phyloP scores from a whole-genome alignment of 2,888 invertebrate genomes.

The Ptychoptera albimana region DNA sequence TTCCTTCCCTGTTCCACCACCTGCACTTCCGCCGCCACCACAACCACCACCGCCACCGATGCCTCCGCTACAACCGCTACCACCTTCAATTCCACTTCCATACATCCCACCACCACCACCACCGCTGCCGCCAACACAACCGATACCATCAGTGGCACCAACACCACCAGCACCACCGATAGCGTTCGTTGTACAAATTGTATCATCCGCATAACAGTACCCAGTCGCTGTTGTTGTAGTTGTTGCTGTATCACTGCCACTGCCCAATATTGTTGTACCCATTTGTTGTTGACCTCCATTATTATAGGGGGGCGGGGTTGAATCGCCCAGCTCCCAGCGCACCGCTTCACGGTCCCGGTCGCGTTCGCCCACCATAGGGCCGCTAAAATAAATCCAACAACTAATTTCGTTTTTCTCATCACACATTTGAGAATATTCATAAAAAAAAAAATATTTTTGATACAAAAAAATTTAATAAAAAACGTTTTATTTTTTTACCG shows the following conservation, averaged over 20 bases:
- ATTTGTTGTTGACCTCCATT: constrained; percentile 33
- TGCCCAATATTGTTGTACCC: constrained; percentile 29
- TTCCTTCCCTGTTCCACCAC: constrained; percentile 32
- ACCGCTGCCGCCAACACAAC: constrained; percentile 23
- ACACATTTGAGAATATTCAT: background rate
- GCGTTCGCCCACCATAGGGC: constrained; percentile 35
- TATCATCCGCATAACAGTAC: constrained; percentile 5
- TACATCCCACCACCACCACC: constrained; percentile 21
- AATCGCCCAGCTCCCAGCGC: constrained; percentile 34
- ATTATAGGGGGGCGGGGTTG: constrained; percentile 35
- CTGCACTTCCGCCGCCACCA: constrained; percentile 22
- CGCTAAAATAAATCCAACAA: constrained; percentile 15
- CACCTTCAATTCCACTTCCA: constrained; percentile 15
- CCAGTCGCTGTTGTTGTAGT: constrained; percentile 17
- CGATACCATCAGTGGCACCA: constrained; percentile 25
- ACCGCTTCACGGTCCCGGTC: constrained; percentile 35
- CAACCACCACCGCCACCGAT: constrained; percentile 25
- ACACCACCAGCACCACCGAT: constrained; percentile 24
- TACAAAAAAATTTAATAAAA: background rate
- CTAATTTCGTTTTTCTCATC: background rate
- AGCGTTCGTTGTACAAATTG: background rate
- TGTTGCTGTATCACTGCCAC: constrained; percentile 29
- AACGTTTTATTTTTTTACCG: constrained; percentile 20
- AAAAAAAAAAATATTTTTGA: background rate
- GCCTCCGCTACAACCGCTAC: constrained; percentile 24